A percentile compares a stretch with the other conserved stretches of the same genome.
Conservation (phyloP, 2,888 invertebrate species). For the Cecidostiba fungosa region DNA sequence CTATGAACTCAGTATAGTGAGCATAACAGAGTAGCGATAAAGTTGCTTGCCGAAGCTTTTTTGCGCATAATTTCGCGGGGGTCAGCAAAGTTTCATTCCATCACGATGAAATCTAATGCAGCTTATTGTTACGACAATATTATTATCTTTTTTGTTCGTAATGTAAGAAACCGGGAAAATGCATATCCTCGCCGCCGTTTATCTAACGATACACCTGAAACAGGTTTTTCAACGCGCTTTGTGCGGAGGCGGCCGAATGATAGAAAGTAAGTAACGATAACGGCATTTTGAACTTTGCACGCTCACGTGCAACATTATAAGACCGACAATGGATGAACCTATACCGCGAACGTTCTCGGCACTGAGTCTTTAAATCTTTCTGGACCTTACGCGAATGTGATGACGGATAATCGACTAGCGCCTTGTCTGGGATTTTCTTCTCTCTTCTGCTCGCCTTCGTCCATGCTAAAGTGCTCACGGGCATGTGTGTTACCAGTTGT, state of each 20-base stretch:
- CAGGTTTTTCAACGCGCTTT: constrained; percentile 35
- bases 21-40: background rate
- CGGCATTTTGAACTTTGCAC: background rate
- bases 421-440: constrained; percentile 83
- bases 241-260: background rate
- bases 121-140: no score
- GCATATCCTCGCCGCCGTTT: background rate
- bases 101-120: no score
- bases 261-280: constrained; percentile 42
- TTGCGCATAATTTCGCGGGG: background rate
- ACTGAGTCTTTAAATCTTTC: background rate
- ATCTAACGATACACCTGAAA: constrained; percentile 36
- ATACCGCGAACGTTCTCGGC: no score
- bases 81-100: background rate
- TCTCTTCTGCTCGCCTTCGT: constrained; percentile 82
- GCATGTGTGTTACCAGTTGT: background rate
- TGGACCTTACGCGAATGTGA: constrained; percentile 85
- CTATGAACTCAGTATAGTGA: background rate
- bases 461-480: constrained; percentile 78
- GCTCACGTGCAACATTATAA: no score
- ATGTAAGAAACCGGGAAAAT: no score
- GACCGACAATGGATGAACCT: no score
- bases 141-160: no score
- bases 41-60: background rate
- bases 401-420: constrained; percentile 84